These are phyloP conservation scores for Ferdinandea cuprea DNA, from an alignment of 2,888 invertebrate genomes.

Conservation along the genomic window DNA sequence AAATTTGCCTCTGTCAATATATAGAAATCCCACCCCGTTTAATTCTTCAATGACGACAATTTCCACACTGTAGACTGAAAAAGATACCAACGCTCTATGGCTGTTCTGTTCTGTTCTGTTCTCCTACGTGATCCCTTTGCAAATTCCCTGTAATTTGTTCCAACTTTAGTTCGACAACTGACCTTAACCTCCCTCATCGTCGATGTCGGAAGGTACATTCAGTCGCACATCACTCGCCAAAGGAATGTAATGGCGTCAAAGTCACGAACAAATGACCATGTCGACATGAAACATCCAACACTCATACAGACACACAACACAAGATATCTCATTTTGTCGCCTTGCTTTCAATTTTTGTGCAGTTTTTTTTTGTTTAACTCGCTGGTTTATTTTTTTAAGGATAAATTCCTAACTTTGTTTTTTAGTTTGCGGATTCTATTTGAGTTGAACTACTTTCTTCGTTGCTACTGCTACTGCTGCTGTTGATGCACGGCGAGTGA, in stretches of 20 bases:
- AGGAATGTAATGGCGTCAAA: constrained; percentile 38
- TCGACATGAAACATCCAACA: constrained; percentile 33
- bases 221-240: not conserved
- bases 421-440: constrained; percentile 12
- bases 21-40: not conserved
- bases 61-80: not conserved
- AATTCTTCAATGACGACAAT: constrained; percentile 22
- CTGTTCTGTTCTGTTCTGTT: no score
- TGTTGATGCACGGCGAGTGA: not conserved
- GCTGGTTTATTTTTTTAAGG: not conserved
- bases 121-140: constrained; percentile 52
- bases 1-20: constrained; percentile 11
- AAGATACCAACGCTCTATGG: not conserved
- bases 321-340: constrained; percentile 44
- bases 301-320: constrained; percentile 2
- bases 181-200: constrained; percentile 41
- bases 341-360: constrained; percentile 6
- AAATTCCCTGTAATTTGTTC: constrained; percentile 51
- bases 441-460: not conserved
- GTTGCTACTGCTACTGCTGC: no score
- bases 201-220: not conserved
- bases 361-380: not conserved
- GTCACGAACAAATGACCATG: constrained; percentile 60
- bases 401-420: constrained; percentile 7
- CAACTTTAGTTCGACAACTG: constrained; percentile 52